Percentiles rank a stretch among this genome's conserved stretches.
phyloP scores from a whole-genome alignment of 2,888 invertebrate genomes.

The Dryobota labecula region DNA sequence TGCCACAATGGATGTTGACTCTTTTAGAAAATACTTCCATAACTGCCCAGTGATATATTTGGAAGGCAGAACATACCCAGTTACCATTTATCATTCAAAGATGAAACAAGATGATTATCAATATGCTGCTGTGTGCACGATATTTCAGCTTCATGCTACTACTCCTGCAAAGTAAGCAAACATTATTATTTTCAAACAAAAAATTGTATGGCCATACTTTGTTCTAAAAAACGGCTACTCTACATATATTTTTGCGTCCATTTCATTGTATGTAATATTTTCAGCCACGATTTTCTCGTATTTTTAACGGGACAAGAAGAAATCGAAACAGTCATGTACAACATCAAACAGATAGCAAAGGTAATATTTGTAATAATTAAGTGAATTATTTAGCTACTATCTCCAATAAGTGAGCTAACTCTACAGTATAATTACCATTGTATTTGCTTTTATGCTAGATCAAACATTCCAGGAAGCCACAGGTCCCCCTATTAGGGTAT shows the following conservation, averaged over 20 bases:
- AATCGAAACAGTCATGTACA: constrained; percentile 96
- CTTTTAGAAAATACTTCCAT: constrained; percentile 97
- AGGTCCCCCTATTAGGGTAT: constrained; percentile 93
- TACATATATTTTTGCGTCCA: background rate
- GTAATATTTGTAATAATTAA: constrained; percentile 76
- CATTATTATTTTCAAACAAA: background rate
- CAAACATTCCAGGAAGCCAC: constrained; percentile 86
- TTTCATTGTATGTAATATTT: constrained; percentile 72
- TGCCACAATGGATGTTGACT: constrained; percentile 98
- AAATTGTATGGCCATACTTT: background rate
- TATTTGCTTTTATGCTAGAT: constrained; percentile 68
- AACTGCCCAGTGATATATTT: constrained; percentile 96
- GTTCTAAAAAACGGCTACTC: background rate
- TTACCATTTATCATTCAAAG: constrained; percentile 93
- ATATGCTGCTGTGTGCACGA: constrained; percentile 95
- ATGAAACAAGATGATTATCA: constrained; percentile 95
- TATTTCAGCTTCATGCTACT: constrained; percentile 96
- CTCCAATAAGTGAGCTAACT: constrained; percentile 4
- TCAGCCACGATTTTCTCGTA: constrained; percentile 96
- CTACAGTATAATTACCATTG: constrained; percentile 48
- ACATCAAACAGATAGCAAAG: constrained; percentile 93
- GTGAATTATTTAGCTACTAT: background rate
- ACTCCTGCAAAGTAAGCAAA: constrained; percentile 94
- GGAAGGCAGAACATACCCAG: constrained; percentile 96
- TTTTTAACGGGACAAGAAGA: constrained; percentile 99